Percentiles rank a stretch among this genome's conserved stretches.
phyloP scores from a whole-genome alignment of 2,797 vertebrate genomes.

The Thaleichthys pacificus region DNA sequence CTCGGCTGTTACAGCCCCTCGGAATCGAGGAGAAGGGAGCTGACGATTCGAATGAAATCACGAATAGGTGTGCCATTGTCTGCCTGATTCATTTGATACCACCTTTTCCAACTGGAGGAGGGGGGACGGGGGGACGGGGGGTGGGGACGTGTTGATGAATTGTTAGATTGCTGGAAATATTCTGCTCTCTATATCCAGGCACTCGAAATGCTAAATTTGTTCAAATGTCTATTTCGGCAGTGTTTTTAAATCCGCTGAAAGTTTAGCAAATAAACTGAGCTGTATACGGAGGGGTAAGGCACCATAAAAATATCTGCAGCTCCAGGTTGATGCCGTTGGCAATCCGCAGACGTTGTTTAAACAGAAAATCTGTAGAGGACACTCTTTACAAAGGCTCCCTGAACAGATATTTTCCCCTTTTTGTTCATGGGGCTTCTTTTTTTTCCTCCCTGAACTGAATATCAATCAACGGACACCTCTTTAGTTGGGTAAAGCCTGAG shows the following conservation, averaged over 20 bases:
- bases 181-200: slow-evolving; percentile 56
- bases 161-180: slow-evolving; percentile 25
- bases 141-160: too few species aligned
- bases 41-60: slow-evolving; percentile 77
- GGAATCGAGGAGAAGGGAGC: slow-evolving; percentile 76
- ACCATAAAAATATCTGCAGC: slow-evolving; percentile 26
- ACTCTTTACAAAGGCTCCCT: slow-evolving; percentile 74
- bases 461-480: slow-evolving; percentile 70
- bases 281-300: slow-evolving; percentile 19
- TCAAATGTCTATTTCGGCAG: slow-evolving; percentile 54
- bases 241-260: too few species aligned
- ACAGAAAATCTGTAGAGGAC: slow-evolving; percentile 64
- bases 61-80: slow-evolving; percentile 75
- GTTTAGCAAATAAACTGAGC: neutral
- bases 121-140: too few species aligned
- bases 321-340: slow-evolving; percentile 58
- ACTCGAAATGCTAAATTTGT: slow-evolving; percentile 77
- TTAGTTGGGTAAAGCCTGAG: slow-evolving; percentile 53
- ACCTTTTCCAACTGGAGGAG: slow-evolving; percentile 68
- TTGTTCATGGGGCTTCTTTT: slow-evolving; percentile 61
- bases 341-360: slow-evolving; percentile 56
- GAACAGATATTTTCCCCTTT: slow-evolving; percentile 65
- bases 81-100: slow-evolving; percentile 78
- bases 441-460: slow-evolving; percentile 65
- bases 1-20: slow-evolving; percentile 78